phyloP scores from a whole-genome alignment of 2,888 invertebrate species.

The Tipula lateralis region DNA sequence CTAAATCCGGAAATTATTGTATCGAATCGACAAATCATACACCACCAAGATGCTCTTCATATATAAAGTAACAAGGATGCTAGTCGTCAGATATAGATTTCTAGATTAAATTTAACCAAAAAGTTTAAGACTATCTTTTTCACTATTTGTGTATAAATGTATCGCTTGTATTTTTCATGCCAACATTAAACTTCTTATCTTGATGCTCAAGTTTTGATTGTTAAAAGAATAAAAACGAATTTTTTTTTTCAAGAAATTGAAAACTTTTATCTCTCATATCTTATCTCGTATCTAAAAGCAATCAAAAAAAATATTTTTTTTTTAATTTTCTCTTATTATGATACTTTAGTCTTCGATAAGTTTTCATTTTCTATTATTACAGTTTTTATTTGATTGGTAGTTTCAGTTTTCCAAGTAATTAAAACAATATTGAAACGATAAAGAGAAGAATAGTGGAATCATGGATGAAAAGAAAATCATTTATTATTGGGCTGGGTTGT shows the following conservation, averaged over 20 bases:
- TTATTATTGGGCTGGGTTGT: not conserved
- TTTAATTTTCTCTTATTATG: conserved; percentile 13
- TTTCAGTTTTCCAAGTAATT: conserved; percentile 19
- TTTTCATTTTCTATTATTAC: conserved; percentile 11
- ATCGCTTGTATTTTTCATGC: not conserved
- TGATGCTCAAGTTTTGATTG: not conserved
- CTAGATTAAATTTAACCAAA: not conserved
- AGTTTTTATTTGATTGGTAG: not conserved
- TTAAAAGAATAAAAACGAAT: not conserved
- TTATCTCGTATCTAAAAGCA: not conserved
- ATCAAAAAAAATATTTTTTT: not conserved
- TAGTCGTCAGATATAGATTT: not conserved
- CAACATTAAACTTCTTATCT: not conserved
- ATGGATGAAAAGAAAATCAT: not conserved
- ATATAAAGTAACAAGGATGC: not conserved
- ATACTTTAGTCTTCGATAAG: conserved; percentile 13
- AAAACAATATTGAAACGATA: conserved; percentile 11
- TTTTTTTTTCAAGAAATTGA: not conserved
- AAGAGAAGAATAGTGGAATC: not conserved
- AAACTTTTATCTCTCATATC: not conserved
- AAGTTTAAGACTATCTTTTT: not conserved
- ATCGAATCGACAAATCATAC: not conserved
- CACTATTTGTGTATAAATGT: not conserved
- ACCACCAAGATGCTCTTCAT: not conserved
- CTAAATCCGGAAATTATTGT: conserved; percentile 19